Evolutionary conservation across 2,797 vertebrate genomes (phyloP).

Genomic region (Poecile montanus): DNA sequence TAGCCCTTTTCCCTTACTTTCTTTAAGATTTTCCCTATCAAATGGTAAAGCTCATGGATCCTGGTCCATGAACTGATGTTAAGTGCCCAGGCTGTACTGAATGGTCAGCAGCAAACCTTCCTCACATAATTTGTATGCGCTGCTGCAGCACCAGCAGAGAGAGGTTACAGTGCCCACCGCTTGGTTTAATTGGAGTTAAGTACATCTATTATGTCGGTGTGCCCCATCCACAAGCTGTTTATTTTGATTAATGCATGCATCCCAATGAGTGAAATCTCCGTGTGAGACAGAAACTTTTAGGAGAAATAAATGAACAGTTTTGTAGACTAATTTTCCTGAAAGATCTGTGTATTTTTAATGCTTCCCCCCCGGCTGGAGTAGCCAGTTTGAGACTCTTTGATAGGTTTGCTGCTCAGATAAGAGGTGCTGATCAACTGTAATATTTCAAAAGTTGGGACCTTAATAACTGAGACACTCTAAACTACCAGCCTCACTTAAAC

Average conservation of each 20-base stretch:
- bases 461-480: background rate
- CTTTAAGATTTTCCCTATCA: too few relatives aligned
- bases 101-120: background rate
- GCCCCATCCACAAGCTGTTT: constrained; percentile 53
- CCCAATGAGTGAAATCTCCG: background rate
- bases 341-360: background rate
- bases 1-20: background rate
- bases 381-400: background rate
- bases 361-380: background rate
- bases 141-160: background rate
- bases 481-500: background rate
- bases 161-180: constrained; percentile 59
- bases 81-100: background rate
- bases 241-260: constrained; percentile 68
- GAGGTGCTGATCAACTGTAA: background rate
- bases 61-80: background rate
- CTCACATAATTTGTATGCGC: constrained; percentile 45
- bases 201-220: constrained; percentile 46
- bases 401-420: background rate
- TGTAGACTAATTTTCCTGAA: background rate
- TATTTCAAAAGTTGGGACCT: background rate
- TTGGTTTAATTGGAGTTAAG: constrained; percentile 73
- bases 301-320: constrained; percentile 7
- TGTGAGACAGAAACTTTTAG: background rate
- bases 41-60: background rate